Evolutionary conservation across 2,888 invertebrate genomes (phyloP), one percentile per base, ranked within the genome.

Genomic region (Azorinus chamasolen): DNA sequence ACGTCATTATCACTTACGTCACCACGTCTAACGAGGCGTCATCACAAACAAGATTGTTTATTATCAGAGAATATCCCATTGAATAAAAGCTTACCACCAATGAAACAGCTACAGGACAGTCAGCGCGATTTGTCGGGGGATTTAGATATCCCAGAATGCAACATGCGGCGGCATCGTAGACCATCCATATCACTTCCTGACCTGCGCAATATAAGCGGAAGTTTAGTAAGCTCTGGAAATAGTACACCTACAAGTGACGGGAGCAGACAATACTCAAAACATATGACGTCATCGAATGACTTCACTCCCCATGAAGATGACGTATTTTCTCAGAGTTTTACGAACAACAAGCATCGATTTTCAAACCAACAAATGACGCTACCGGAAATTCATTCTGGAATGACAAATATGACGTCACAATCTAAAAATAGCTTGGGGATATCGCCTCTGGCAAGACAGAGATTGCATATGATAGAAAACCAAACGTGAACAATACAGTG

Each of bases 161-260:
- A 65, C 51, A 57, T 69, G 66, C 63, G 70, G 50, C 73, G 68
- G 57, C 70, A 76, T 58, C 37, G 83, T 14, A 59, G 82, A 32
- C 85, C 85, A 53, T 87, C 86, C 14, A 64, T 86, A 10, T 88
- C 88, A 73, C 84, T 88, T 74, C 88, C 88, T 61, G 88, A 88
- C 63, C 66, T 88, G 65, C 86, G 87, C 64, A 78, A 78, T 61
- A 70, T 80, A 18, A 79, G 73, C 16, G 80, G 81, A n/a, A 78
- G 68, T 61, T 66, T 88, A 12, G 86, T 88, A 8, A 68, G 77
- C 57, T 87, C 86, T 20, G 87, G 85, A 25, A 77, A 76, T 37
- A 84, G 76, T 51, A 83, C 83, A 10, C 87, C 85, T 1, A 25
- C 43, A 27, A 16, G 32, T 14, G 64, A 59, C 32, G 43, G 46